phyloP scores from a whole-genome alignment of 2,797 vertebrate species.

The Poecilia wingei region DNA sequence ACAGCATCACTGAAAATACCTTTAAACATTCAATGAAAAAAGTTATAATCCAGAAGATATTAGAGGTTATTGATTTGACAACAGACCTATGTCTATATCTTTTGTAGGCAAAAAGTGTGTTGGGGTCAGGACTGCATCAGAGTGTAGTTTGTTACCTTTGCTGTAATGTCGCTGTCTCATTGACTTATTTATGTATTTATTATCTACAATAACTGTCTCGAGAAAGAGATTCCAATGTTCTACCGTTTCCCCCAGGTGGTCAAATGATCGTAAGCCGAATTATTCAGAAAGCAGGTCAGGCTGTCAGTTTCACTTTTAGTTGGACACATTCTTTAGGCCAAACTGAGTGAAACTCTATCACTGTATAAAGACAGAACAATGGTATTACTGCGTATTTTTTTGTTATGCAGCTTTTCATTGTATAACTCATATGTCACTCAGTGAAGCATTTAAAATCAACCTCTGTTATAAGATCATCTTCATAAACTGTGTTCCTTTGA shows the following conservation, averaged over 20 bases:
- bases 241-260: not conserved
- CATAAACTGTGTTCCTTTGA: not conserved
- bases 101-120: not conserved
- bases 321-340: not conserved
- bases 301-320: not conserved
- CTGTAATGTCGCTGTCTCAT: not conserved
- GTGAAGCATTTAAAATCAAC: not conserved
- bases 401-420: conserved; percentile 11
- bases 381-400: not conserved
- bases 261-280: not conserved
- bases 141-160: too few relatives aligned
- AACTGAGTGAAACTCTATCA: not conserved
- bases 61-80: not conserved
- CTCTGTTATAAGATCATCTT: not conserved
- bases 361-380: not conserved
- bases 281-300: conserved; percentile 1
- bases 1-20: not conserved
- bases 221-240: too few relatives aligned
- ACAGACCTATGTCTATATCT: not conserved
- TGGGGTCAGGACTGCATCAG: not conserved
- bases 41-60: not conserved
- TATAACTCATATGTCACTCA: not conserved
- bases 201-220: too few relatives aligned
- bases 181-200: too few relatives aligned
- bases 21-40: not conserved